phyloP scores from a whole-genome alignment of 1,140 invertebrate genomes.

The Pantala flavescens region DNA sequence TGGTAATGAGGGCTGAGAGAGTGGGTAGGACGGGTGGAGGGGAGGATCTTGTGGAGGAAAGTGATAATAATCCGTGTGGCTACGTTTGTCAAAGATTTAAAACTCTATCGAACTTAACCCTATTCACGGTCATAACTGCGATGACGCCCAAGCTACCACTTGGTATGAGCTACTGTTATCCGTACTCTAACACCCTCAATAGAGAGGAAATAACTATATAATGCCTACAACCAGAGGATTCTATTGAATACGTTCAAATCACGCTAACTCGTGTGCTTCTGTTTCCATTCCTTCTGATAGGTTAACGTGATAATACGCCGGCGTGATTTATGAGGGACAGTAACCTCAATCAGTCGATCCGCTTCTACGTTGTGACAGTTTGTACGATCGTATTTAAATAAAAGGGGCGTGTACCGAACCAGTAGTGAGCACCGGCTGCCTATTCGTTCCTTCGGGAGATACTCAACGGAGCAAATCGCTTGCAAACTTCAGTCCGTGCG shows the following conservation, averaged over 20 bases:
- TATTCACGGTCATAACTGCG: not conserved
- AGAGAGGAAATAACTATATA: no score
- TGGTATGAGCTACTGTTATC: not conserved
- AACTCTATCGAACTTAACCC: not conserved
- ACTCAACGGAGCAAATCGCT: no score
- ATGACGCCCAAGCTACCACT: not conserved
- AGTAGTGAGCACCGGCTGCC: no score
- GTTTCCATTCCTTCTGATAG: not conserved
- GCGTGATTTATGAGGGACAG: not conserved
- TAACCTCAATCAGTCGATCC: no score
- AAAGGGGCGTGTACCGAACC: no score
- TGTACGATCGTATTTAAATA: no score
- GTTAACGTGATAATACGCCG: not conserved
- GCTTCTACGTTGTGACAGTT: no score
- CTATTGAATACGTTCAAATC: no score
- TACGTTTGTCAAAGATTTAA: not conserved
- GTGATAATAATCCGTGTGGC: not conserved
- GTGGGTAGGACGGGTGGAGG: not conserved
- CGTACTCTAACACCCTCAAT: not conserved
- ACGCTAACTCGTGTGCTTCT: not conserved
- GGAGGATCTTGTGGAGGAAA: not conserved
- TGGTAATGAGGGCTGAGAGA: not conserved
- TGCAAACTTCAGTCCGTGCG: no score
- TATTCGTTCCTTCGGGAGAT: no score
- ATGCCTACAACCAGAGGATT: no score